These are phyloP conservation scores for Palythoa heliodiscus DNA, from an alignment of 92 coral and sea anemone genomes.

Conservation along the genomic window DNA sequence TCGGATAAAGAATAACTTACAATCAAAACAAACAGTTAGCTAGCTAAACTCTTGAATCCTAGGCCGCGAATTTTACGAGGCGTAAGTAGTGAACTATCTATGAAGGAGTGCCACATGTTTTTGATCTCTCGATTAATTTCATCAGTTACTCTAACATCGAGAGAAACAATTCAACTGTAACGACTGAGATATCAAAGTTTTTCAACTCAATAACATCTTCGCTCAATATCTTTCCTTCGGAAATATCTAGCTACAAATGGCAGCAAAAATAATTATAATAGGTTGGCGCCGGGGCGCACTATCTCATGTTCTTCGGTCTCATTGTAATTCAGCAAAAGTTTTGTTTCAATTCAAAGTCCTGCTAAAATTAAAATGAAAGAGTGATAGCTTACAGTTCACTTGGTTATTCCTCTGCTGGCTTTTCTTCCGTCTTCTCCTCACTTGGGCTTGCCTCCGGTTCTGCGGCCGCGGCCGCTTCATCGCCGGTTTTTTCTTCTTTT, in stretches of 20 bases:
- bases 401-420: conserved; percentile 69
- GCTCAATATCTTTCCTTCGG: conserved; percentile 7
- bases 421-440: conserved; percentile 58
- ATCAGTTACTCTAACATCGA: conserved; percentile 32
- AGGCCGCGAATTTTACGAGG: conserved; percentile 23
- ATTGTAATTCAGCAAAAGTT: conserved; percentile 32
- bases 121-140: conserved; percentile 26
- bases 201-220: neutral
- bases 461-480: conserved; percentile 49
- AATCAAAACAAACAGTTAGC: conserved; percentile 10
- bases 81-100: conserved; percentile 34
- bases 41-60: neutral
- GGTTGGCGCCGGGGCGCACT: conserved; percentile 41
- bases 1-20: conserved; percentile 4
- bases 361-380: conserved; percentile 47
- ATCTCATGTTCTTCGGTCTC: conserved; percentile 37
- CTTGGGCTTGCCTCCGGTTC: conserved; percentile 63
- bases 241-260: conserved; percentile 26
- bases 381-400: conserved; percentile 61
- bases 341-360: conserved; percentile 29
- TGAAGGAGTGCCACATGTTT: conserved; percentile 33
- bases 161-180: conserved; percentile 34
- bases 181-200: neutral
- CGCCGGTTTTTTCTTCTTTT: conserved; percentile 53
- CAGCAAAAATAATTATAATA: conserved; percentile 40